phyloP scores from a whole-genome alignment of 2,888 invertebrate genomes.

The Ctena decussata region DNA sequence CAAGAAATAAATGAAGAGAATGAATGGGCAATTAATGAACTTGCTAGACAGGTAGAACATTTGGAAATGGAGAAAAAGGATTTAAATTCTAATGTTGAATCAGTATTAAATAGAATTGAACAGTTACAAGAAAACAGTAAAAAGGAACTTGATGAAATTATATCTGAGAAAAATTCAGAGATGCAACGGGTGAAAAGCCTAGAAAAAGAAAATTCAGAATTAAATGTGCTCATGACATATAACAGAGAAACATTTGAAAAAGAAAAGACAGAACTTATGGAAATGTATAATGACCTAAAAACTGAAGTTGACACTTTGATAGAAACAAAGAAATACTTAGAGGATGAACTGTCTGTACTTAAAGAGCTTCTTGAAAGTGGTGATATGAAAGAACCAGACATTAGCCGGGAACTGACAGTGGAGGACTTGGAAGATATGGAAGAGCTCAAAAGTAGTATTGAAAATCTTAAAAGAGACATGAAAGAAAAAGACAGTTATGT shows the following conservation, averaged over 20 bases:
- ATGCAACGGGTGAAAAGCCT: constrained; percentile 51
- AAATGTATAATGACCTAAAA: constrained; percentile 64
- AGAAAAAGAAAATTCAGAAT: constrained; percentile 34
- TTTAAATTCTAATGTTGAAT: neutral
- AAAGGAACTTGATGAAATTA: neutral
- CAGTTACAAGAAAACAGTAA: constrained; percentile 9
- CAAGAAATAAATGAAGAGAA: constrained; percentile 59
- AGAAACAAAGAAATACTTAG: constrained; percentile 61
- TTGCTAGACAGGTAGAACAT: constrained; percentile 48
- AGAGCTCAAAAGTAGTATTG: constrained; percentile 60
- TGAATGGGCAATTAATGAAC: constrained; percentile 58
- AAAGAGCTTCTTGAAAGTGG: constrained; percentile 57
- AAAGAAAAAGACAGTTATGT: constrained; percentile 73
- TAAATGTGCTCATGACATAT: constrained; percentile 45
- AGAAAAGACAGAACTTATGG: constrained; percentile 63
- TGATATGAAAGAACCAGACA: constrained; percentile 27
- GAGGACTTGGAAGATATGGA: constrained; percentile 63
- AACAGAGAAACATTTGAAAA: constrained; percentile 57
- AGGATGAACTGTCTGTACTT: constrained; percentile 53
- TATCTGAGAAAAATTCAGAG: constrained; percentile 19
- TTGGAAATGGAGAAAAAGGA: constrained; percentile 38
- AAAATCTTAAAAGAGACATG: constrained; percentile 60
- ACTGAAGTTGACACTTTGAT: constrained; percentile 65
- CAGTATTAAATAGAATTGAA: neutral
- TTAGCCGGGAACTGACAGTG: constrained; percentile 50